A percentile compares a stretch with the other conserved stretches of the same genome.
Evolutionary conservation across 2,797 vertebrate genomes (phyloP).

Genomic region (Cheirogaleus major): DNA sequence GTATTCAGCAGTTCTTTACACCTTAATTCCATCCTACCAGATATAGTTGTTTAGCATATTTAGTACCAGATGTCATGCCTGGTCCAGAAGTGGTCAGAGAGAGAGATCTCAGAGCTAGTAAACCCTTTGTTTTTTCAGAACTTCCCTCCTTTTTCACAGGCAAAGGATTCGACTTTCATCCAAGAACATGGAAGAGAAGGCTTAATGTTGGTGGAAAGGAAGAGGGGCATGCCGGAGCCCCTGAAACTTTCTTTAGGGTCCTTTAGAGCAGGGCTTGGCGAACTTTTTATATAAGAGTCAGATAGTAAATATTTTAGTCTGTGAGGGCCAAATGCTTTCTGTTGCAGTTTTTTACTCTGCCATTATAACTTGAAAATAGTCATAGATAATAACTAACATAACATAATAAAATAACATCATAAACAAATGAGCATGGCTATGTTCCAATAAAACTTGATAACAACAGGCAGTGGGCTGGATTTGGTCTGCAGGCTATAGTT

Average conservation of each 20-base stretch:
- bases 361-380: not conserved
- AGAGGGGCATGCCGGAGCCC: not conserved
- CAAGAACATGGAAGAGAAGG: not conserved
- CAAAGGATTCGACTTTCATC: not conserved
- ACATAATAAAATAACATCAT: not conserved
- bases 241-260: not conserved
- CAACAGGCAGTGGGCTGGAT: not conserved
- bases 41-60: not conserved
- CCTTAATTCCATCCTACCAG: not conserved
- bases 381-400: not conserved
- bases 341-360: not conserved
- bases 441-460: not conserved
- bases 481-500: not conserved
- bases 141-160: not conserved
- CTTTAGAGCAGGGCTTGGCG: not conserved
- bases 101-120: not conserved
- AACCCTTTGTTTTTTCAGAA: slow-evolving; percentile 25
- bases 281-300: not conserved
- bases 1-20: not conserved
- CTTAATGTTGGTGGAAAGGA: not conserved
- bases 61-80: not conserved
- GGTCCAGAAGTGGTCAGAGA: not conserved
- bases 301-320: not conserved
- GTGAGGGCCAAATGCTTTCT: not conserved
- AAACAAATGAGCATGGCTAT: not conserved